A percentile compares a stretch with the other conserved stretches of the same genome.
Evolutionary conservation across 2,797 vertebrate species (phyloP).

Genomic region (Molossus alvarezi): DNA sequence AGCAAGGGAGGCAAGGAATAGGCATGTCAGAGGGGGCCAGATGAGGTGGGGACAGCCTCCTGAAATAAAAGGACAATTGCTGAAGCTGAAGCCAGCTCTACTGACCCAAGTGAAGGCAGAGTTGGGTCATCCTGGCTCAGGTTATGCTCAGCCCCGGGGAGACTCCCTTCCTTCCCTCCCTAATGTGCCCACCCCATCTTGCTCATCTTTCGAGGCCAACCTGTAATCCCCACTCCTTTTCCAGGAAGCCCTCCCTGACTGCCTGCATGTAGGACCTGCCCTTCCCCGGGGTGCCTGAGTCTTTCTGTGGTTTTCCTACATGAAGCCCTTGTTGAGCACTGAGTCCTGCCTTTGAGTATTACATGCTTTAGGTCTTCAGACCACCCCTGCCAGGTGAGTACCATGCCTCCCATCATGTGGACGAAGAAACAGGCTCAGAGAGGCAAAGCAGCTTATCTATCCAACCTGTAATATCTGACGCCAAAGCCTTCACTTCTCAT

Average conservation of each 20-base stretch:
- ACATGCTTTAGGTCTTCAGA: conserved; percentile 48
- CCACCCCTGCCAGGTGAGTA: too few relatives aligned
- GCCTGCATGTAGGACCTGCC: background rate
- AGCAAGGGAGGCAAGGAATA: background rate
- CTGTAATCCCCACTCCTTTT: conserved; percentile 3
- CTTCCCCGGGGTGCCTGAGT: background rate
- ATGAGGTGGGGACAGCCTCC: background rate
- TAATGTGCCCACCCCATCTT: background rate
- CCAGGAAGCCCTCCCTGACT: conserved; percentile 16
- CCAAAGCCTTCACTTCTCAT: background rate
- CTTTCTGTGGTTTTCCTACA: background rate
- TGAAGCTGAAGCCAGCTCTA: background rate
- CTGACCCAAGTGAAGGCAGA: background rate
- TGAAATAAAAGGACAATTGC: background rate
- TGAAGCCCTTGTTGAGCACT: conserved; percentile 4
- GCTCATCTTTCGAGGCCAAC: conserved; percentile 7
- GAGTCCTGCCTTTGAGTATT: background rate
- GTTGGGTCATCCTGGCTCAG: background rate
- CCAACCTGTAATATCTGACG: background rate
- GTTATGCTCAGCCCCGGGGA: background rate
- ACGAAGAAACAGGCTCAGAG: conserved; percentile 4
- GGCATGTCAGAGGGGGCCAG: background rate
- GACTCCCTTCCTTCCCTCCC: background rate
- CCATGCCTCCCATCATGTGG: background rate
- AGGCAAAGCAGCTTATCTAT: background rate